phyloP scores from a whole-genome alignment of 2,113 vertebrate species.

The Catharus bicknelli region DNA sequence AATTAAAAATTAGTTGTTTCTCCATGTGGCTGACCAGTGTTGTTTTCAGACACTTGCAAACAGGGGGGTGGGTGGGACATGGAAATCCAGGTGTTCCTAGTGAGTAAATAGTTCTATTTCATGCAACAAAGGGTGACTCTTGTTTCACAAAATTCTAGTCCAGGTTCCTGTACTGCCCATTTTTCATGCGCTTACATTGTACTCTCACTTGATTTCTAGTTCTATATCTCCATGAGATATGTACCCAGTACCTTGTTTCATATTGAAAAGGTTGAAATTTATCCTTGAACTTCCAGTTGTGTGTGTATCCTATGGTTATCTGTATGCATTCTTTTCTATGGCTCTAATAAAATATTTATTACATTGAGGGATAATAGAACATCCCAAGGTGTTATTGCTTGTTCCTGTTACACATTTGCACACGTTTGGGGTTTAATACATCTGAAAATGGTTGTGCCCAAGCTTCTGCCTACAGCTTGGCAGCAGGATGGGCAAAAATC shows the following conservation, averaged over 20 bases:
- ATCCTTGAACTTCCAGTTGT: slow-evolving; percentile 78
- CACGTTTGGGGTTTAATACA: neutral
- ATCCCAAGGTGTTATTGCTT: neutral
- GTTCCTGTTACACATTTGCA: rapidly evolving
- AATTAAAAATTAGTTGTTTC: slow-evolving; percentile 46
- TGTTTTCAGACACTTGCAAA: slow-evolving; percentile 59
- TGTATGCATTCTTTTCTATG: slow-evolving; percentile 80
- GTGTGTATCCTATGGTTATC: slow-evolving; percentile 94
- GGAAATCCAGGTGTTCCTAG: slow-evolving; percentile 13
- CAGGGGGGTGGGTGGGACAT: neutral
- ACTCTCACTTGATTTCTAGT: slow-evolving; percentile 73
- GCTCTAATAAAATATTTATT: slow-evolving; percentile 81
- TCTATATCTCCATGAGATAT: slow-evolving; percentile 94
- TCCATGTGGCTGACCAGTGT: slow-evolving; percentile 59
- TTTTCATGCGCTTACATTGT: slow-evolving; percentile 69
- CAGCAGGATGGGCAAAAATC: neutral
- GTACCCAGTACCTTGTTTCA: slow-evolving; percentile 86
- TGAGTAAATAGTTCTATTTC: slow-evolving; percentile 26
- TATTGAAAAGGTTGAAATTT: slow-evolving; percentile 94
- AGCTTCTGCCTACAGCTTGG: neutral
- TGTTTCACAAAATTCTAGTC: slow-evolving; percentile 24
- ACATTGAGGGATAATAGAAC: neutral
- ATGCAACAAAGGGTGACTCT: slow-evolving; percentile 37
- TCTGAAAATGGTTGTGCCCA: neutral
- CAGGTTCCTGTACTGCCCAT: slow-evolving; percentile 44